Evolutionary conservation across 1,140 invertebrate species (phyloP), one percentile per base, ranked within the genome.

Genomic region (Halesus radiatus): DNA sequence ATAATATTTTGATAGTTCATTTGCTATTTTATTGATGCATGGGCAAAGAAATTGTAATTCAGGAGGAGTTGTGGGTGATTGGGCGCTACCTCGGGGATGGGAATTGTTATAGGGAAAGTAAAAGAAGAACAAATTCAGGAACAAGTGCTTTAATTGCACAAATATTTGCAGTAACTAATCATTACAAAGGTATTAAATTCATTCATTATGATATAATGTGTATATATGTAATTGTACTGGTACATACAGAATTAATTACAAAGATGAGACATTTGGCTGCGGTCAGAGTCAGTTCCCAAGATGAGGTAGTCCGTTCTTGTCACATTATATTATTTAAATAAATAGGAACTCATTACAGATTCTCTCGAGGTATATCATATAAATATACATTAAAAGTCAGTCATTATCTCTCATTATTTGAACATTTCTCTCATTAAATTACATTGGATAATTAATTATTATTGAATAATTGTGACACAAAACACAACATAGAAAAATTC

Each of bases 91-190:
- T 29, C 26, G 26, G 53, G 54, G n/a, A 56, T 56, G 20, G 54
- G n/a, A 18, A n/a, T 8, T 74, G 5, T 54, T 6, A 56, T 23
- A 77, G 22, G n/a, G 32, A 37, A 13, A 26, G 32, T 16, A 45
- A 18, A 54, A 26, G 16, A 13, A 53, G 32, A 68, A 32, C 60
- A 70, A 79, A 29, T 80, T 76, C 66, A 83, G 82, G 82, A 83
- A 81, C 80, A 78, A 78, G 82, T 83, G 82, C 82, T 83, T 83
- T 83, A 13, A 83, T 83, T 83, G 82, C 82, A 83, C 82, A 81
- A 83, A 83, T 74, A 83, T 81, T 80, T 83, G 82, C 56, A 81
- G 56, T 78, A 83, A 60, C 60, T 79, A 83, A 76, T 79, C 26
- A 73, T 66, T 80, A 83, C 81, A 80, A 76, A 73, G 60, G 58